Conservation (phyloP, 1,140 invertebrate species). For the Calliphora vicina region DNA sequence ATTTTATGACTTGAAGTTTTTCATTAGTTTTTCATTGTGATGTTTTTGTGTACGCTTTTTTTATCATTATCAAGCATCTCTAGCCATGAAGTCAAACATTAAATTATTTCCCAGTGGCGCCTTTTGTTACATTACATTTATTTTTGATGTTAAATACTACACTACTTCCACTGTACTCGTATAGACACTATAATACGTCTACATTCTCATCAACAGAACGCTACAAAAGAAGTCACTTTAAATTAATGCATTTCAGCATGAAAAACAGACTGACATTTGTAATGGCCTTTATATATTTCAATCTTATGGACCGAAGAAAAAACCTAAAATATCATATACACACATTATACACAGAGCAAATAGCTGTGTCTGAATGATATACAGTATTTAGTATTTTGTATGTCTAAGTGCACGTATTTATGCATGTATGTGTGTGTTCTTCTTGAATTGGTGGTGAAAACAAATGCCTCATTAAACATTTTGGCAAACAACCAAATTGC, state of each 20-base stretch:
- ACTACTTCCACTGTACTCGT: not conserved
- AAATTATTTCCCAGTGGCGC: slow-evolving; percentile 20
- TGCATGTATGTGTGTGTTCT: not conserved
- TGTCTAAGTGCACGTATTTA: not conserved
- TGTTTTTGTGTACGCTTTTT: not conserved
- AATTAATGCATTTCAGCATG: slow-evolving; percentile 29
- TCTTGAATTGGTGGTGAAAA: slow-evolving; percentile 31
- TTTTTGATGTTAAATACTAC: not conserved
- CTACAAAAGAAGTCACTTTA: slow-evolving; percentile 21
- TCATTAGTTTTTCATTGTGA: slow-evolving; percentile 8
- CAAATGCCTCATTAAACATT: slow-evolving; percentile 33
- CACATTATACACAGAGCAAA: not conserved
- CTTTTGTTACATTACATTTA: slow-evolving; percentile 25
- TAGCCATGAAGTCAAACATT: not conserved
- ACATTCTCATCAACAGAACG: not conserved
- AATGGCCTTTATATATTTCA: slow-evolving; percentile 11
- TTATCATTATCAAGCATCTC: not conserved
- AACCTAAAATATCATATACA: not conserved
- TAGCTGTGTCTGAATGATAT: not conserved
- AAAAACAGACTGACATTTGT: slow-evolving; percentile 33
- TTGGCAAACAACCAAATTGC: slow-evolving; percentile 27
- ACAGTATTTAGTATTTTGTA: not conserved
- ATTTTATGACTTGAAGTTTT: slow-evolving; percentile 29
- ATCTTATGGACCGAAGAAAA: not conserved
- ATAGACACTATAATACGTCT: not conserved